phyloP scores from a whole-genome alignment of 1,140 invertebrate genomes.

The Aphis gossypii region DNA sequence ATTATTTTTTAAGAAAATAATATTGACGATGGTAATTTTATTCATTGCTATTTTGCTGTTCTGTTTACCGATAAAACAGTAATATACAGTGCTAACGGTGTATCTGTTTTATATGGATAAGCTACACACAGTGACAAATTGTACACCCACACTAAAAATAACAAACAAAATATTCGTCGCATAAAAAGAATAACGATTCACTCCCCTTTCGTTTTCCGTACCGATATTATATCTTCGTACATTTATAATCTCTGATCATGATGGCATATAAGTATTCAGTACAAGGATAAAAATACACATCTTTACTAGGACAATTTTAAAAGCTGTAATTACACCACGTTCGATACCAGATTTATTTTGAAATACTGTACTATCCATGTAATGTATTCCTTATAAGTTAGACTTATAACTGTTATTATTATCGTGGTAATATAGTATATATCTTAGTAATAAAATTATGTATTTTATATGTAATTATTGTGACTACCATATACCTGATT shows the following conservation, averaged over 20 bases:
- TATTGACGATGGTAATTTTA: slow-evolving; percentile 46
- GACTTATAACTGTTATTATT: too few species aligned
- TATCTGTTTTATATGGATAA: slow-evolving; percentile 30
- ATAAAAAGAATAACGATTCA: neutral
- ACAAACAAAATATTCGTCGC: neutral
- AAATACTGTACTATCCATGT: too few species aligned
- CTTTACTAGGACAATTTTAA: neutral
- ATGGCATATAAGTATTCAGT: neutral
- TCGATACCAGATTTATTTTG: too few species aligned
- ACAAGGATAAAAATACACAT: neutral
- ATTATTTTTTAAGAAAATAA: neutral
- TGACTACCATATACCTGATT: too few species aligned
- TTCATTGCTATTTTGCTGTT: slow-evolving; percentile 24
- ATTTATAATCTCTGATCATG: neutral
- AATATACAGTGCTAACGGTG: neutral
- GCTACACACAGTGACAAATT: neutral
- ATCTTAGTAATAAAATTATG: too few species aligned
- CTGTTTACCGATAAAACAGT: slow-evolving; percentile 34
- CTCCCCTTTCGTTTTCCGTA: neutral
- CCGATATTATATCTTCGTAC: neutral
- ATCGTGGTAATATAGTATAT: too few species aligned
- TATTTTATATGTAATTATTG: too few species aligned
- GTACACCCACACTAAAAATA: neutral
- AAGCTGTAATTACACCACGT: neutral
- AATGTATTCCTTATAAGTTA: too few species aligned